Conservation (phyloP, 1,140 invertebrate genomes). For the Mizuhopecten yessoensis region DNA sequence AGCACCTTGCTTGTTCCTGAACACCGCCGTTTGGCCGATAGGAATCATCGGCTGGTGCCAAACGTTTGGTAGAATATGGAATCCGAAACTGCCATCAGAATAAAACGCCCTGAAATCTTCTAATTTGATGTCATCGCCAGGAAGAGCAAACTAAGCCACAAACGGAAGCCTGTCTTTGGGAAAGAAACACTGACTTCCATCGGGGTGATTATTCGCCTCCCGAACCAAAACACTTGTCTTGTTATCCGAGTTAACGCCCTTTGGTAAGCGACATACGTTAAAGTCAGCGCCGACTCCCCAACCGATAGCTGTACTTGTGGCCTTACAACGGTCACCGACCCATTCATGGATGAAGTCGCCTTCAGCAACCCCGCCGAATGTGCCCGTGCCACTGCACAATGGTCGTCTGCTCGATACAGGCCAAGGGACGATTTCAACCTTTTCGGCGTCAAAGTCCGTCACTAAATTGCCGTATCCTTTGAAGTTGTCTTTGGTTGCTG, state of each 20-base stretch:
- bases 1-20: conserved; percentile 39
- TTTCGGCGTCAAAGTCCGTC: conserved; percentile 33
- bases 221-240: conserved; percentile 30
- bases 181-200: conserved; percentile 28
- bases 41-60: conserved; percentile 43
- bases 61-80: conserved; percentile 29
- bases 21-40: not conserved
- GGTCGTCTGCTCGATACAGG: not conserved
- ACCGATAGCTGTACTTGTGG: not conserved
- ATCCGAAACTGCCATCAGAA: conserved; percentile 29
- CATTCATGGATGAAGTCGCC: conserved; percentile 45
- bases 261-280: not conserved
- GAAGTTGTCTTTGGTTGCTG: not conserved
- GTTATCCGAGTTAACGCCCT: not conserved
- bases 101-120: conserved; percentile 40
- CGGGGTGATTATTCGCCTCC: conserved; percentile 42
- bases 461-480: conserved; percentile 45
- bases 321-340: conserved; percentile 11
- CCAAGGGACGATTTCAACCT: conserved; percentile 44
- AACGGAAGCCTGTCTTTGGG: conserved; percentile 11
- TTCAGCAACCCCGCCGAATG: not conserved
- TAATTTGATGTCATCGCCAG: conserved; percentile 24
- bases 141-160: conserved; percentile 41
- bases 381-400: not conserved
- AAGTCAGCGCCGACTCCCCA: not conserved